Evolutionary conservation across 1,140 invertebrate genomes (phyloP).

Genomic region (Ips nitidus): DNA sequence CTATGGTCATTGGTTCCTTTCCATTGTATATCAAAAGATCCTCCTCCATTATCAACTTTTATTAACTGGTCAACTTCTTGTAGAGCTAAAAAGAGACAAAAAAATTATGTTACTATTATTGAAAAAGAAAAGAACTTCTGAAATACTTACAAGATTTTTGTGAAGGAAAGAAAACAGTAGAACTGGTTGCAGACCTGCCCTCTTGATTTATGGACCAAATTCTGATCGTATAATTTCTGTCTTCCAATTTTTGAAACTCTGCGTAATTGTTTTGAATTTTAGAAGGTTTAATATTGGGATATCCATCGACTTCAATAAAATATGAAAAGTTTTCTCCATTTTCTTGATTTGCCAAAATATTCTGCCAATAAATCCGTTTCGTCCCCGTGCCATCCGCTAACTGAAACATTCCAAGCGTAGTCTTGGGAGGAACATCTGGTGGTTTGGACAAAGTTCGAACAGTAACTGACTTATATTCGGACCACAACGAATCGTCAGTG

Average conservation of each 20-base stretch:
- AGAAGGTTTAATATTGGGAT: conserved; percentile 47
- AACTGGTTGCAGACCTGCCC: conserved; percentile 59
- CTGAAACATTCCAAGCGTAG: conserved; percentile 67
- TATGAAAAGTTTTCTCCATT: conserved; percentile 61
- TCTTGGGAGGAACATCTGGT: conserved; percentile 63
- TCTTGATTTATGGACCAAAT: conserved; percentile 60
- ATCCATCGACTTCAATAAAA: conserved; percentile 51
- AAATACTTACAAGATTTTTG: conserved; percentile 57
- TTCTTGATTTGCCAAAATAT: conserved; percentile 61
- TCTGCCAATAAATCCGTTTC: conserved; percentile 70
- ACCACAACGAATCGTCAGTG: conserved; percentile 61
- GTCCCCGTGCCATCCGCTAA: conserved; percentile 53
- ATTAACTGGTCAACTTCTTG: conserved; percentile 62
- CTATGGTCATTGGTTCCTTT: conserved; percentile 55
- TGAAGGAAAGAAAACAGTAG: conserved; percentile 63
- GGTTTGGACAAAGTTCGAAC: conserved; percentile 62
- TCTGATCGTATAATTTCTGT: conserved; percentile 55
- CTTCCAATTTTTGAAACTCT: conserved; percentile 56
- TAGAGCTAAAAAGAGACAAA: conserved; percentile 48
- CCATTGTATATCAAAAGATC: conserved; percentile 73
- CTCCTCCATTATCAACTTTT: conserved; percentile 67
- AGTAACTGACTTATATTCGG: conserved; percentile 59
- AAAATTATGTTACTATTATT: neutral
- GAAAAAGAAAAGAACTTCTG: neutral
- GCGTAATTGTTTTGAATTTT: conserved; percentile 58